Evolutionary conservation across 2,113 vertebrate species (phyloP).

Genomic region (Acrocephalus arundinaceus): DNA sequence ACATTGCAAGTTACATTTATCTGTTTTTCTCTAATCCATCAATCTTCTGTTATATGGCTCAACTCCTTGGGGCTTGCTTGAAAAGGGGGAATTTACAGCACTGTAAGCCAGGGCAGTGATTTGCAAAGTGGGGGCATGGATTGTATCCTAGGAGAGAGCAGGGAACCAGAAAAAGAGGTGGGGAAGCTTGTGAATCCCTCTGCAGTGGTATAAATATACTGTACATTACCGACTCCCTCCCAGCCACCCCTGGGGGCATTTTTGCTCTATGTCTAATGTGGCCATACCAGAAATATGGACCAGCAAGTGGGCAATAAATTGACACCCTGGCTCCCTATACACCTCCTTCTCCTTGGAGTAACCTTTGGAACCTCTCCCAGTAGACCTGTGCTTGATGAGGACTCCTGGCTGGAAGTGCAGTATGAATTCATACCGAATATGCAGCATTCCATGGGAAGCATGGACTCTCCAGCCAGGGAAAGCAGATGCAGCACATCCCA

Average conservation of each 20-base stretch:
- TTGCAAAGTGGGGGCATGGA: not conserved
- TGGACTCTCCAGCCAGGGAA: not conserved
- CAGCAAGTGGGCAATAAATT: not conserved
- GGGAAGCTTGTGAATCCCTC: not conserved
- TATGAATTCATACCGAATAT: rapidly evolving
- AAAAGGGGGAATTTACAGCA: constrained; percentile 29
- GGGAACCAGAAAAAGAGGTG: not conserved
- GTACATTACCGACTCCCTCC: not conserved
- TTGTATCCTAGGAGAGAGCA: constrained; percentile 33
- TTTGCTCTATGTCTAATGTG: rapidly evolving
- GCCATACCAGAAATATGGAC: not conserved
- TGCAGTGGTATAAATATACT: not conserved
- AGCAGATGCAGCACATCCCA: not conserved
- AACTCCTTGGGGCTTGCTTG: not conserved
- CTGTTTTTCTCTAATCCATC: not conserved
- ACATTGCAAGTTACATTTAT: not conserved
- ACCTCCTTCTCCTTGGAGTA: not conserved
- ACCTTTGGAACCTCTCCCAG: not conserved
- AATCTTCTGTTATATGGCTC: not conserved
- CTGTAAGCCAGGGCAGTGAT: not conserved
- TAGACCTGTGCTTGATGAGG: not conserved
- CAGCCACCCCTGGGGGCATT: not conserved
- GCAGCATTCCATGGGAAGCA: not conserved
- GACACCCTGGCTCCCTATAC: not conserved
- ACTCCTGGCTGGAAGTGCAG: not conserved